phyloP scores from a whole-genome alignment of 2,888 invertebrate species.

The Podotricha telesiphe region DNA sequence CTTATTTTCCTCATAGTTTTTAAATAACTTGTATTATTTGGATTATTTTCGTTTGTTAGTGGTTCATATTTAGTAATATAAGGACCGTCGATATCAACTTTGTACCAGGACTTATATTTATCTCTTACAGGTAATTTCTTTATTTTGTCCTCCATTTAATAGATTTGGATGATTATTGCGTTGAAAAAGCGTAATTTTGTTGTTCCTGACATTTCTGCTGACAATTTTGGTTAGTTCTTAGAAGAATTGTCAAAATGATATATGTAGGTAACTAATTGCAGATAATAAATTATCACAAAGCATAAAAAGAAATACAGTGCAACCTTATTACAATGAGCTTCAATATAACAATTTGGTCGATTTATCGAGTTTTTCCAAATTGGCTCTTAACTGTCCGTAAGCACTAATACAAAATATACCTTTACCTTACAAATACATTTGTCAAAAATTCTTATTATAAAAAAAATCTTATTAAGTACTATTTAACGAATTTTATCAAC shows the following conservation, averaged over 20 bases:
- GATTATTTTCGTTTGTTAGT: not conserved
- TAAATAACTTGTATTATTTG: not conserved
- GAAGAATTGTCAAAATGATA: slow-evolving; percentile 9
- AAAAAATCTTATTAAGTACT: too few species aligned
- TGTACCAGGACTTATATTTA: slow-evolving; percentile 48
- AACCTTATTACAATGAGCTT: too few species aligned
- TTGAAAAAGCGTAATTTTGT: not conserved
- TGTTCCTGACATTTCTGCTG: not conserved
- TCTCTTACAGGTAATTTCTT: slow-evolving; percentile 30
- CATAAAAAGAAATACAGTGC: not conserved
- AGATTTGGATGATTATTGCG: not conserved
- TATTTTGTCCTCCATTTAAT: slow-evolving; percentile 10
- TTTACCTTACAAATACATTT: too few species aligned
- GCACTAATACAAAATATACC: too few species aligned
- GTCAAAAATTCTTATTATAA: too few species aligned
- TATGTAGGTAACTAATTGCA: not conserved
- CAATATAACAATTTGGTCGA: too few species aligned
- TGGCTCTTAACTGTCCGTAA: too few species aligned
- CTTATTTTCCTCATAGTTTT: slow-evolving; percentile 4
- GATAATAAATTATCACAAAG: not conserved
- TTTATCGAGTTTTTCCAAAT: too few species aligned
- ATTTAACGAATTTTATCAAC: too few species aligned
- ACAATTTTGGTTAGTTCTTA: not conserved
- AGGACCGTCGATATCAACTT: slow-evolving; percentile 45
- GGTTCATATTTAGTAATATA: slow-evolving; percentile 39